A percentile compares a stretch with the other conserved stretches of the same genome.
phyloP scores from a whole-genome alignment of 1,140 invertebrate species.

The Aphaenogaster floridana region DNA sequence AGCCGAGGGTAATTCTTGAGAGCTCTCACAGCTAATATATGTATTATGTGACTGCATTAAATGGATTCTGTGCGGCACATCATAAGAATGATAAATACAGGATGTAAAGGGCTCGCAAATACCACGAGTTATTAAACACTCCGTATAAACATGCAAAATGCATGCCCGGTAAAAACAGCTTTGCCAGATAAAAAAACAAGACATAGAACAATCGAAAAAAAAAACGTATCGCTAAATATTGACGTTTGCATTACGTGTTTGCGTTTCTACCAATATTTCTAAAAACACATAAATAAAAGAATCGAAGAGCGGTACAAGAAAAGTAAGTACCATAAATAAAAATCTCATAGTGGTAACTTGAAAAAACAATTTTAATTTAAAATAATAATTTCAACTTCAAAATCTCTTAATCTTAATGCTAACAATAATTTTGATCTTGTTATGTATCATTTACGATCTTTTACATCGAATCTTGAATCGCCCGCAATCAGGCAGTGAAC shows the following conservation, averaged over 20 bases:
- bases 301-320: neutral
- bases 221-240: conserved; percentile 13
- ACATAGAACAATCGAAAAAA: neutral
- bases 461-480: neutral
- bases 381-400: neutral
- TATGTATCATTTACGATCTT: neutral
- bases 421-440: neutral
- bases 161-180: conserved; percentile 35
- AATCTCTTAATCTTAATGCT: neutral
- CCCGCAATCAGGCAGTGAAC: neutral
- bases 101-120: conserved; percentile 9
- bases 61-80: conserved; percentile 34
- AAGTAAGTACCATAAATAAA: neutral
- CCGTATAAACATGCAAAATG: conserved; percentile 9
- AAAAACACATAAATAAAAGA: neutral
- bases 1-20: conserved; percentile 52
- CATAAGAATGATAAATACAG: conserved; percentile 54
- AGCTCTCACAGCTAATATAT: conserved; percentile 52
- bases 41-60: conserved; percentile 59
- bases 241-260: conserved; percentile 1
- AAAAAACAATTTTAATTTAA: neutral
- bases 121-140: conserved; percentile 30
- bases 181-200: neutral
- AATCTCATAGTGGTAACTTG: neutral
- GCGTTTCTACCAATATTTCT: neutral